Percentiles rank a stretch among this genome's conserved stretches.
These are phyloP conservation scores for Hystrix brachyura DNA, from an alignment of 2,113 vertebrate species.

Conservation along the genomic window DNA sequence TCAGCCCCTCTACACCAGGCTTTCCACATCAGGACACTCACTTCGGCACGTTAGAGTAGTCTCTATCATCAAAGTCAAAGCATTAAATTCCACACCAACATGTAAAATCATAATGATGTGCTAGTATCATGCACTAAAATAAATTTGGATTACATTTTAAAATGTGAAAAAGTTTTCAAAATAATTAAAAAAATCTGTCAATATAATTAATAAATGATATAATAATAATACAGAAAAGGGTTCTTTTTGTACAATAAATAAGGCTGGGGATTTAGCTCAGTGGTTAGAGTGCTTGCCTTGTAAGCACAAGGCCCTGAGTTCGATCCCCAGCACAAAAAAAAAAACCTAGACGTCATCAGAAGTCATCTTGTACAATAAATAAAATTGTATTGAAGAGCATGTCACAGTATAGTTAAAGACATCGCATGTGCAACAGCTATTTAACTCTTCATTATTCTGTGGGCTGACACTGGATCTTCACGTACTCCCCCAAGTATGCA, in stretches of 20 bases:
- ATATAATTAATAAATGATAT: not conserved
- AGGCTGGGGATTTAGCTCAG: too few species aligned
- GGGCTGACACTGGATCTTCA: not conserved
- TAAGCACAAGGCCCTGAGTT: too few species aligned
- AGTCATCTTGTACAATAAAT: too few species aligned
- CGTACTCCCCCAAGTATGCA: not conserved
- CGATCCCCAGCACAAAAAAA: too few species aligned
- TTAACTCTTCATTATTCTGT: not conserved
- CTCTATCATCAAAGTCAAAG: not conserved
- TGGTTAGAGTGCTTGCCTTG: too few species aligned
- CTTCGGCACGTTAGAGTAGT: not conserved
- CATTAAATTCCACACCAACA: not conserved
- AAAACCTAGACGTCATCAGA: too few species aligned
- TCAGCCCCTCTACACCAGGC: not conserved
- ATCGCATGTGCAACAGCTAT: not conserved
- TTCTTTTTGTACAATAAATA: not conserved
- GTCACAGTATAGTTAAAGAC: not conserved
- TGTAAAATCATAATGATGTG: not conserved
- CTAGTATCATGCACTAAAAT: not conserved
- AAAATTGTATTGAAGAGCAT: not conserved
- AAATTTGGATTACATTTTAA: conserved; percentile 24
- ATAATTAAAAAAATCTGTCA: not conserved
- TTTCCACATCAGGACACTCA: not conserved
- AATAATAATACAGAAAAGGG: not conserved
- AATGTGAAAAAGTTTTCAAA: not conserved